Evolutionary conservation across 2,113 vertebrate genomes (phyloP).

Genomic region (Centropus bengalensis): DNA sequence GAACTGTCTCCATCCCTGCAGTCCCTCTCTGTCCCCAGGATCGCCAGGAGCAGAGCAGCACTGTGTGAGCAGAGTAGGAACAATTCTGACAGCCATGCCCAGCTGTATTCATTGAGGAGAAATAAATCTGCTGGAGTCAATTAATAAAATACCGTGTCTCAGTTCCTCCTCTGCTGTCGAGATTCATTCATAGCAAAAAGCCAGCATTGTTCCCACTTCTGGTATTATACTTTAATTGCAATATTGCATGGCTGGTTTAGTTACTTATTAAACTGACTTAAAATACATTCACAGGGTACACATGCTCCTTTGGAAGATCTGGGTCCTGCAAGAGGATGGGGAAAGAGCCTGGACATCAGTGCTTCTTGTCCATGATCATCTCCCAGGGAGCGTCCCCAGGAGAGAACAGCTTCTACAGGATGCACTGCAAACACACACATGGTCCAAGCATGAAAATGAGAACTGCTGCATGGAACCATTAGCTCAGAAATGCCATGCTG

Average conservation of each 20-base stretch:
- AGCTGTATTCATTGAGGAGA: background rate
- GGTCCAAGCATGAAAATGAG: fast-evolving
- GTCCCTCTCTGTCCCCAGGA: background rate
- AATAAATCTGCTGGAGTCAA: constrained; percentile 19
- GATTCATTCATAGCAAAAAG: constrained; percentile 21
- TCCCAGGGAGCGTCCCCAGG: background rate
- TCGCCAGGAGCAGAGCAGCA: background rate
- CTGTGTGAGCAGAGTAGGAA: background rate
- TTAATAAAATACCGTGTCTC: constrained; percentile 21
- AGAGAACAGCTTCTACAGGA: background rate
- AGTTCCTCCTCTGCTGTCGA: background rate
- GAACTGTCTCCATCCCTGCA: background rate
- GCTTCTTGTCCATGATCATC: too few relatives aligned
- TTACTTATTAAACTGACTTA: background rate
- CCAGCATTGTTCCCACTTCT: constrained; percentile 18
- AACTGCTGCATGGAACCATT: background rate
- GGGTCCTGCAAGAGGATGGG: background rate
- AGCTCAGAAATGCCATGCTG: background rate
- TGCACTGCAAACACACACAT: background rate
- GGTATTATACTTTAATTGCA: constrained; percentile 10
- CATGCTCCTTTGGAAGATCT: background rate
- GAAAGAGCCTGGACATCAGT: background rate
- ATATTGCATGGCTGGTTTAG: constrained; percentile 26
- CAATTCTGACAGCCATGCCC: background rate
- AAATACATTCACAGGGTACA: background rate